These are phyloP conservation scores for Semaprochilodus insignis DNA, from an alignment of 2,797 vertebrate genomes.

Conservation along the genomic window DNA sequence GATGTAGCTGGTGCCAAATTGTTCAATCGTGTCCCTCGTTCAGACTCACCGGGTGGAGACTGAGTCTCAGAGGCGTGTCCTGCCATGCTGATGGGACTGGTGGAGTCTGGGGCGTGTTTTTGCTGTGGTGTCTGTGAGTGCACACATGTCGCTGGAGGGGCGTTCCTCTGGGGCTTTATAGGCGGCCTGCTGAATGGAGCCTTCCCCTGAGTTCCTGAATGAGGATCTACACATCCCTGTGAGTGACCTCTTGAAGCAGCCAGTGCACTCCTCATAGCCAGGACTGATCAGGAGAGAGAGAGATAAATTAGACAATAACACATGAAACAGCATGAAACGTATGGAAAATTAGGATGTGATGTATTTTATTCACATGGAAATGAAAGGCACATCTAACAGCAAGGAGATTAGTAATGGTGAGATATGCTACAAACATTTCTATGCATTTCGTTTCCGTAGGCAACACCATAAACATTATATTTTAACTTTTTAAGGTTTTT, in stretches of 20 bases:
- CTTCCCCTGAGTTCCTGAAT: conserved; percentile 68
- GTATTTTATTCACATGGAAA: not conserved
- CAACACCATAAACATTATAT: too few relatives aligned
- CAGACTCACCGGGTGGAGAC: conserved; percentile 60
- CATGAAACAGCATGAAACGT: too few relatives aligned
- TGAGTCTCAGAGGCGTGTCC: conserved; percentile 26
- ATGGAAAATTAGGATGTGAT: not conserved
- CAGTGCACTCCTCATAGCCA: conserved; percentile 73
- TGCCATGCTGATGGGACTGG: conserved; percentile 65
- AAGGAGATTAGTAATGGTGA: too few relatives aligned
- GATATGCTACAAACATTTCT: not conserved
- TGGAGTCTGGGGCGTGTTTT: conserved; percentile 70
- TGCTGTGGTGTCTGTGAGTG: conserved; percentile 61
- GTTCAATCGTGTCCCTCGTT: conserved; percentile 68
- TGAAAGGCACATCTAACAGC: not conserved
- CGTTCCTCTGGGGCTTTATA: conserved; percentile 79
- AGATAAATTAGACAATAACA: not conserved
- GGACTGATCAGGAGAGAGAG: conserved; percentile 65
- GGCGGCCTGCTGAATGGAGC: conserved; percentile 85
- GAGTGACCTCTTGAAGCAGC: conserved; percentile 50
- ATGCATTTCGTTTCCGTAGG: not conserved
- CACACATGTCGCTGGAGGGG: conserved; percentile 65
- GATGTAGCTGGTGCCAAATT: conserved; percentile 39
- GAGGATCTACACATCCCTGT: conserved; percentile 44
- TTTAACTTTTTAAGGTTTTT: too few relatives aligned